These are phyloP conservation scores for Palythoa heliodiscus DNA, from an alignment of 92 coral and sea anemone species.

Conservation along the genomic window DNA sequence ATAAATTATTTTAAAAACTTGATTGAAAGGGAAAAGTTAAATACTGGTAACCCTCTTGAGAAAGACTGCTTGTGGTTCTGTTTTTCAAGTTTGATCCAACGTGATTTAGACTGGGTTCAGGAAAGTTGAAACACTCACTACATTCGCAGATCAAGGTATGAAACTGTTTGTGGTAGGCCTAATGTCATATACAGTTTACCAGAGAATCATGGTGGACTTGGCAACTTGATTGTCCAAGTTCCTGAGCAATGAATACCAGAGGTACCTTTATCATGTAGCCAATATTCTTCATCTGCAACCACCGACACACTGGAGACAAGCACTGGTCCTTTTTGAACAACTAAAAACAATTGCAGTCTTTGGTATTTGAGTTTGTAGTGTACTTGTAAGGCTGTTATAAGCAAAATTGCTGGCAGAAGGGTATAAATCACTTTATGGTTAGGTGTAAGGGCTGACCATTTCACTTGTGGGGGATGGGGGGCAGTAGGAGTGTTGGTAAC, in stretches of 20 bases:
- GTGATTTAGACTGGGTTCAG: too few species aligned
- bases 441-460: conserved; percentile 12
- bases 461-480: conserved; percentile 13
- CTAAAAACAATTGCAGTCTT: conserved; percentile 32
- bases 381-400: conserved; percentile 12
- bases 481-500: not conserved
- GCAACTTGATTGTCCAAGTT: conserved; percentile 17
- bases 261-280: conserved; percentile 28
- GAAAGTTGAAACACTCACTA: too few species aligned
- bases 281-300: conserved; percentile 35
- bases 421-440: conserved; percentile 17
- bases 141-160: too few species aligned
- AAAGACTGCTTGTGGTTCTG: too few species aligned
- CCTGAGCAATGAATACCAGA: conserved; percentile 41
- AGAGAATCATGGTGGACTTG: too few species aligned
- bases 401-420: conserved; percentile 13
- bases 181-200: too few species aligned
- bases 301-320: conserved; percentile 35
- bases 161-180: too few species aligned
- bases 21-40: too few species aligned
- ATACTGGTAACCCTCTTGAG: too few species aligned
- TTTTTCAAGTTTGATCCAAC: too few species aligned
- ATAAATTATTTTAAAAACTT: too few species aligned
- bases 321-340: conserved; percentile 37
- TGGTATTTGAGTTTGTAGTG: conserved; percentile 15